phyloP scores from a whole-genome alignment of 2,888 invertebrate species.

The Parnassius mnemosyne region DNA sequence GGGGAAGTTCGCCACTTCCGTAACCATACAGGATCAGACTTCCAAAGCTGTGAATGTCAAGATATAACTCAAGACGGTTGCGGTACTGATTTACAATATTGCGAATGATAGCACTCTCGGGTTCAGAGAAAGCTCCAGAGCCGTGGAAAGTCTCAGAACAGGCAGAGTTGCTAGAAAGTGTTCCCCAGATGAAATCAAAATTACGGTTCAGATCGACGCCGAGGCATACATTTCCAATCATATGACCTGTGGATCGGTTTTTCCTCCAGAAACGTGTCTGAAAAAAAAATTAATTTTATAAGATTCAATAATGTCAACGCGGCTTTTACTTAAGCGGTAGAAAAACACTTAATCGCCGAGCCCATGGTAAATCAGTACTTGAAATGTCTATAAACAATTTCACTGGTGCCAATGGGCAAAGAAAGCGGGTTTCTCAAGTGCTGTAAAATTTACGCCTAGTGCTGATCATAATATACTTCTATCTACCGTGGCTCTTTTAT shows the following conservation, averaged over 20 bases:
- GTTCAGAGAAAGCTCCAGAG: constrained; percentile 82
- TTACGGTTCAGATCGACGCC: constrained; percentile 89
- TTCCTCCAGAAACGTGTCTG: constrained; percentile 84
- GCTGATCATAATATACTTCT: too few species aligned
- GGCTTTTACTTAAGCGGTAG: too few species aligned
- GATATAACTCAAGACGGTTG: constrained; percentile 80
- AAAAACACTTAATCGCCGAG: too few species aligned
- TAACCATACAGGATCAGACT: constrained; percentile 75
- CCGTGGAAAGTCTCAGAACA: constrained; percentile 85
- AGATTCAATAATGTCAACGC: neutral
- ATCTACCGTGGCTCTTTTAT: too few species aligned
- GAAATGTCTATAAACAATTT: too few species aligned
- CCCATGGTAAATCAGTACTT: too few species aligned
- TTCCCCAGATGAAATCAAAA: constrained; percentile 83
- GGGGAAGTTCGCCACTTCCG: constrained; percentile 64
- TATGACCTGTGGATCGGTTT: constrained; percentile 67
- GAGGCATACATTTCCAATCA: constrained; percentile 59
- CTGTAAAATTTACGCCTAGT: too few species aligned
- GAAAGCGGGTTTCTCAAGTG: too few species aligned
- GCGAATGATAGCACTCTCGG: constrained; percentile 81
- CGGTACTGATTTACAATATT: constrained; percentile 75
- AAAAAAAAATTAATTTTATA: constrained; percentile 26
- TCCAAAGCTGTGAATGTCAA: constrained; percentile 89
- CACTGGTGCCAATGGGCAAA: too few species aligned
- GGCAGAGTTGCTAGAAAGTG: constrained; percentile 60